Conservation (phyloP, 2,113 vertebrate species). For the Probosciger aterrimus region DNA sequence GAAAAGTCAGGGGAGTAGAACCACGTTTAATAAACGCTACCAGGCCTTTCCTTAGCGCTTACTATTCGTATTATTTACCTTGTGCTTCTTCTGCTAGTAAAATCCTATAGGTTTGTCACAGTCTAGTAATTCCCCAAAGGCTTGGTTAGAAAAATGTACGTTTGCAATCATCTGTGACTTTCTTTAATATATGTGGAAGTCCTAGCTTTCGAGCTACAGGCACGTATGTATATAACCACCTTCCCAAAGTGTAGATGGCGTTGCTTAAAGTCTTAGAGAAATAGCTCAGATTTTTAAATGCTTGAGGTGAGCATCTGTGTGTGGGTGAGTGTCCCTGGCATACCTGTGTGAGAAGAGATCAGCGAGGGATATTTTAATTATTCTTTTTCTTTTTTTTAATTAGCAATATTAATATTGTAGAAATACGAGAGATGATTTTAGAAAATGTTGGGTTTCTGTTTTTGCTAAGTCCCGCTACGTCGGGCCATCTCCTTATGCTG, state of each 20-base stretch:
- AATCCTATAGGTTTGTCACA: conserved; percentile 44
- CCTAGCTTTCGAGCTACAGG: background rate
- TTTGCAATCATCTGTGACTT: conserved; percentile 65
- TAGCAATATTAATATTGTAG: background rate
- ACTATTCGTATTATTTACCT: conserved; percentile 50
- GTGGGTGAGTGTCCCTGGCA: background rate
- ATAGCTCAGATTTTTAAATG: background rate
- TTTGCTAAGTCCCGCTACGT: background rate
- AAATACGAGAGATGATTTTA: background rate
- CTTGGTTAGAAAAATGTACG: conserved; percentile 63
- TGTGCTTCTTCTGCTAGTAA: conserved; percentile 47
- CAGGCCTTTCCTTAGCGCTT: conserved; percentile 58
- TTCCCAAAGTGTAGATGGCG: background rate
- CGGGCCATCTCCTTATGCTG: background rate
- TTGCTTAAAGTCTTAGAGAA: background rate
- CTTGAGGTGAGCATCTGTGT: background rate
- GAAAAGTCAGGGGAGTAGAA: conserved; percentile 81
- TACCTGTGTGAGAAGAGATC: background rate
- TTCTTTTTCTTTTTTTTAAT: background rate
- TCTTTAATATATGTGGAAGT: conserved; percentile 47
- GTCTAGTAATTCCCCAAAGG: conserved; percentile 53
- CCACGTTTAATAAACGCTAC: conserved; percentile 51
- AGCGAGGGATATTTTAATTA: background rate
- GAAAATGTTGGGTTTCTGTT: background rate
- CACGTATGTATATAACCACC: background rate